These are phyloP conservation scores for Paratilapia polleni DNA, from an alignment of 2,113 vertebrate genomes.

Conservation along the genomic window DNA sequence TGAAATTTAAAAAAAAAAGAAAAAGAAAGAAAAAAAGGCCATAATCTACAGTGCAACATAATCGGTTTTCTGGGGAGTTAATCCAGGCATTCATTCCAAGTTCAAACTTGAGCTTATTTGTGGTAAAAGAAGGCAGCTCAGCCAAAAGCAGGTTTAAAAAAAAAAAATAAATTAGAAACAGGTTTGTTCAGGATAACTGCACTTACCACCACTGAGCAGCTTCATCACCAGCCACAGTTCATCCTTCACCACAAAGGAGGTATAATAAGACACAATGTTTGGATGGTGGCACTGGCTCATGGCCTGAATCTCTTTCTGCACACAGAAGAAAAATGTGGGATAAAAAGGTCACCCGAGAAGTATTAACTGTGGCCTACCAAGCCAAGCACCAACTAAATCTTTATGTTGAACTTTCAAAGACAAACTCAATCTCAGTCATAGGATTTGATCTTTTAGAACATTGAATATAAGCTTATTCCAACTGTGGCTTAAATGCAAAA, in stretches of 20 bases:
- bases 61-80: neutral
- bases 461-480: neutral
- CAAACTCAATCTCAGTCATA: neutral
- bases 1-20: too few relatives aligned
- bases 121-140: neutral
- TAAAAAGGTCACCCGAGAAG: constrained; percentile 4
- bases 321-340: constrained; percentile 36
- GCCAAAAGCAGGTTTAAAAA: neutral
- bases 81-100: neutral
- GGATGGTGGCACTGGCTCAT: constrained; percentile 98
- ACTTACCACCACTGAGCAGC: constrained; percentile 95
- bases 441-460: neutral
- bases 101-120: neutral
- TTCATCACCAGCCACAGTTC: constrained; percentile 98
- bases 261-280: constrained; percentile 97
- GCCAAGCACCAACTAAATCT: neutral
- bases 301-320: constrained; percentile 98
- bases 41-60: neutral
- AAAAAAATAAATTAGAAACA: neutral
- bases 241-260: constrained; percentile 96
- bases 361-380: neutral
- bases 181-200: neutral
- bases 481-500: neutral
- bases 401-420: neutral
- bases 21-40: too few relatives aligned